Evolutionary conservation across 2,888 invertebrate species (phyloP).

Genomic region (Hesperia comma): DNA sequence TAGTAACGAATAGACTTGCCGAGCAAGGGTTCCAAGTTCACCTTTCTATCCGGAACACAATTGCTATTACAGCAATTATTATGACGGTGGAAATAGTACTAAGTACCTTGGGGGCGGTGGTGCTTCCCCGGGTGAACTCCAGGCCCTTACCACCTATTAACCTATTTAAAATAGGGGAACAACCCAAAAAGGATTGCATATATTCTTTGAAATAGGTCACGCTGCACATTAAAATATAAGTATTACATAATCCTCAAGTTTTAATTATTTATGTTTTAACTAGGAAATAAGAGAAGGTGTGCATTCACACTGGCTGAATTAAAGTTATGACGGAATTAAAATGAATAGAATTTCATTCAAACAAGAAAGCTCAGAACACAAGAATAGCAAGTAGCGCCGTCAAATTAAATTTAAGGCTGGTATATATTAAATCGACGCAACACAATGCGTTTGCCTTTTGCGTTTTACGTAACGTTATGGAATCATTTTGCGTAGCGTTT

Average conservation of each 20-base stretch:
- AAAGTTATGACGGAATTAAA: not conserved
- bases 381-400: not conserved
- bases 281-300: not conserved
- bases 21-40: too few relatives aligned
- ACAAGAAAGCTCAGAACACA: not conserved
- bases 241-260: not conserved
- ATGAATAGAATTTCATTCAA: conserved; percentile 7
- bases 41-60: too few relatives aligned
- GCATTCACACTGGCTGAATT: conserved; percentile 7
- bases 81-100: too few relatives aligned
- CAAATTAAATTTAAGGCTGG: conserved; percentile 18
- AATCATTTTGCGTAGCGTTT: too few relatives aligned
- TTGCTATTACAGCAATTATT: too few relatives aligned
- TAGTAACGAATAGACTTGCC: too few relatives aligned
- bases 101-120: too few relatives aligned
- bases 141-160: too few relatives aligned
- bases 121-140: too few relatives aligned
- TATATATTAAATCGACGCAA: not conserved
- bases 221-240: not conserved
- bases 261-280: conserved; percentile 13
- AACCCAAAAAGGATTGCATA: not conserved
- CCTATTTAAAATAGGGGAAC: too few relatives aligned
- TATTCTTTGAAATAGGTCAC: not conserved
- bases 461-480: too few relatives aligned
- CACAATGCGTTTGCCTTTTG: too few relatives aligned